These are phyloP conservation scores for Tiaroga cobitis DNA, from an alignment of 2,797 vertebrate species.

Conservation along the genomic window DNA sequence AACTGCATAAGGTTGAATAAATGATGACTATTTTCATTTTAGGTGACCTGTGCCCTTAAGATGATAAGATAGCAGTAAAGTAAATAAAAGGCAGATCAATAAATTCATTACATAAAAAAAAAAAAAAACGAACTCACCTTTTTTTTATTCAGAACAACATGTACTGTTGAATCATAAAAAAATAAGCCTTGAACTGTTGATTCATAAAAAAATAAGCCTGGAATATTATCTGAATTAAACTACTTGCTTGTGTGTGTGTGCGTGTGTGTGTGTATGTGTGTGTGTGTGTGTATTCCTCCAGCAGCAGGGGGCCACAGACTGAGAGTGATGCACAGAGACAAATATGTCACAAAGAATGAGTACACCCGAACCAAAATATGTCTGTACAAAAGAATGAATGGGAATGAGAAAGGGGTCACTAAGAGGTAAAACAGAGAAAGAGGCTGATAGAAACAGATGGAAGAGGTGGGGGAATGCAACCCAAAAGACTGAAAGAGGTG, in stretches of 20 bases:
- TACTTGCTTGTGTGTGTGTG: not conserved
- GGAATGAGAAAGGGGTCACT: not conserved
- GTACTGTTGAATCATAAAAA: not conserved
- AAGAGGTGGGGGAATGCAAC: not conserved
- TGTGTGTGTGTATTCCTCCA: not conserved
- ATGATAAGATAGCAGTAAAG: not conserved
- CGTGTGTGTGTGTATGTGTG: not conserved
- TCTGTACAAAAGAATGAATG: conserved; percentile 41
- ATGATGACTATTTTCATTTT: not conserved
- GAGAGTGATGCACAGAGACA: conserved; percentile 77
- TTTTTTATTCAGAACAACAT: not conserved
- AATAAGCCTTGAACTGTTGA: not conserved
- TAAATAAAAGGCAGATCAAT: not conserved
- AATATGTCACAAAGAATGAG: conserved; percentile 75
- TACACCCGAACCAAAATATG: conserved; percentile 55
- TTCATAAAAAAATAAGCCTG: not conserved
- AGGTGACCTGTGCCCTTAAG: not conserved
- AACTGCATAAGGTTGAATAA: not conserved
- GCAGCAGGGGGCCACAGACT: conserved; percentile 65
- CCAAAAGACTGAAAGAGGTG: conserved; percentile 19
- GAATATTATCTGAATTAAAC: conserved; percentile 11
- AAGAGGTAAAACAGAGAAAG: conserved; percentile 37
- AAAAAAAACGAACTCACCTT: not conserved
- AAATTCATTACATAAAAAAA: not conserved
- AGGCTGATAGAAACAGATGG: conserved; percentile 10